Conservation (phyloP, 2,888 invertebrate species). For the Pyrrhosoma nymphula region DNA sequence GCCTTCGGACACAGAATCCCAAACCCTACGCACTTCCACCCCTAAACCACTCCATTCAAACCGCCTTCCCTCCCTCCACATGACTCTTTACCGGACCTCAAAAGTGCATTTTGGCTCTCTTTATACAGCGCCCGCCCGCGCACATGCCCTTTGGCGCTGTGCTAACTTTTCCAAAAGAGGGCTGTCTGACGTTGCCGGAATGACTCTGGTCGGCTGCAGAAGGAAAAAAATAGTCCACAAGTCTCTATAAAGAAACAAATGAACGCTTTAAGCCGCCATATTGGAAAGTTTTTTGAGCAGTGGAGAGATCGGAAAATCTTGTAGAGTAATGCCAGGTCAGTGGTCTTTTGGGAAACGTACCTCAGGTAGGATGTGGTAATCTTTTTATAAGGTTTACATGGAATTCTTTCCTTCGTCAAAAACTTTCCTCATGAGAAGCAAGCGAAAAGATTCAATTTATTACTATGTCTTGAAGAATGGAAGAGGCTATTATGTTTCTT, state of each 20-base stretch:
- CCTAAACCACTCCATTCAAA: not conserved
- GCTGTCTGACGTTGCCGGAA: not conserved
- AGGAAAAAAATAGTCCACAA: not conserved
- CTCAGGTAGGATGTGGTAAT: not conserved
- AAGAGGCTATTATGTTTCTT: no score
- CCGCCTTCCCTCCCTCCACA: not conserved
- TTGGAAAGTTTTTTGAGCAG: not conserved
- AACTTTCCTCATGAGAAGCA: not conserved
- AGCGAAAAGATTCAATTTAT: not conserved
- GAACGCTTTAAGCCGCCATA: not conserved
- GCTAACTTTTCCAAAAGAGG: not conserved
- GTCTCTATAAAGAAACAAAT: not conserved
- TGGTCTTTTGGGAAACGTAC: not conserved
- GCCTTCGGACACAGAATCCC: not conserved
- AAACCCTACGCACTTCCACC: not conserved
- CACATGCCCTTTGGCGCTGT: not conserved
- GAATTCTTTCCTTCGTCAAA: not conserved
- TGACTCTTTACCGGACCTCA: not conserved
- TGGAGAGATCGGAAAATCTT: not conserved
- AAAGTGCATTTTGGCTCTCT: not conserved
- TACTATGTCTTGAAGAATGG: not conserved
- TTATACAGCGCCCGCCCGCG: no score
- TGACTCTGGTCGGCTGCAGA: not conserved
- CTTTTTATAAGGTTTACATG: not conserved
- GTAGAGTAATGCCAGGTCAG: not conserved